Conservation (phyloP, 2,888 invertebrate species). For the Scotopteryx bipunctaria region DNA sequence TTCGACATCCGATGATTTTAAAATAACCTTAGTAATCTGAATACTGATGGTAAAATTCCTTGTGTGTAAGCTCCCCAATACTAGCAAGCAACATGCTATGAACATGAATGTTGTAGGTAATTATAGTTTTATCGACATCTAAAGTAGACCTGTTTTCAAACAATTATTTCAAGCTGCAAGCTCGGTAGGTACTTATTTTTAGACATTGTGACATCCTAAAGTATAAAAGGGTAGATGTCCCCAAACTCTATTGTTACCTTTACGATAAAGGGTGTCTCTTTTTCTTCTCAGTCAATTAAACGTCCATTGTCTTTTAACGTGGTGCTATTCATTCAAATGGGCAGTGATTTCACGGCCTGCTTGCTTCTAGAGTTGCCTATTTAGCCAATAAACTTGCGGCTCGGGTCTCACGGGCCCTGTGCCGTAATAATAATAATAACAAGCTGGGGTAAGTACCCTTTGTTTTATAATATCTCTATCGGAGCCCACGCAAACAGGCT, state of each 20-base stretch:
- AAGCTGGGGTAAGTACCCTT: conserved; percentile 6
- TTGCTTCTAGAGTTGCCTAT: conserved; percentile 21
- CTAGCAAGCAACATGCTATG: too few relatives aligned
- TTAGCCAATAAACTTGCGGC: conserved; percentile 21
- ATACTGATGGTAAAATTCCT: too few relatives aligned
- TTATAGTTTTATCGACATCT: not conserved
- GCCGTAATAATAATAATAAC: conserved; percentile 22
- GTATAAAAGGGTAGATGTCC: conserved; percentile 9
- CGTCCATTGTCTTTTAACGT: conserved; percentile 22
- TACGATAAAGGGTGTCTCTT: conserved; percentile 13
- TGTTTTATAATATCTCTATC: conserved; percentile 16
- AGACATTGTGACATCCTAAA: not conserved
- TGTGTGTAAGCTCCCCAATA: too few relatives aligned
- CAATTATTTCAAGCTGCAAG: not conserved
- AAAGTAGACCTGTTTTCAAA: not conserved
- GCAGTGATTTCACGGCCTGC: conserved; percentile 20
- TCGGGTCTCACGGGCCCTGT: conserved; percentile 16
- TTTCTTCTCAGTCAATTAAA: conserved; percentile 24
- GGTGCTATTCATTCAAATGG: conserved; percentile 17
- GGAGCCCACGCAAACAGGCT: not conserved
- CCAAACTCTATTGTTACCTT: conserved; percentile 14
- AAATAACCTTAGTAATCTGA: too few relatives aligned
- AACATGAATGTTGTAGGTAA: too few relatives aligned
- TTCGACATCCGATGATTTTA: too few relatives aligned
- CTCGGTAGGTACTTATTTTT: not conserved